These are phyloP conservation scores for Hybognathus amarus DNA, from an alignment of 2,797 vertebrate genomes.

Conservation along the genomic window DNA sequence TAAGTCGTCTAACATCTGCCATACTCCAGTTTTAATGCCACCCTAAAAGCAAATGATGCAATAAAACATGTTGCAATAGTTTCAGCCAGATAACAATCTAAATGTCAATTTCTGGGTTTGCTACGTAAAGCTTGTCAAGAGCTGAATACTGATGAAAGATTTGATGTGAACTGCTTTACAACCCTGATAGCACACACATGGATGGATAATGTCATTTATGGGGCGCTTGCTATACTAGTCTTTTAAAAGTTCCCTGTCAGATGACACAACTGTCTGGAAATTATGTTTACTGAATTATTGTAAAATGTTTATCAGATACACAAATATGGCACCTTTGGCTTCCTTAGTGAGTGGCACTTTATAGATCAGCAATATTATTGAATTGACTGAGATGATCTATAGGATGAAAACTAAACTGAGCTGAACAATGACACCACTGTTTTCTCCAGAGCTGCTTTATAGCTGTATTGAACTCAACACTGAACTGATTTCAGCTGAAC, in stretches of 20 bases:
- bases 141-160: background rate
- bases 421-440: background rate
- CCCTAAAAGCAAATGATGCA: conserved; percentile 3
- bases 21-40: background rate
- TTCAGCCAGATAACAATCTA: background rate
- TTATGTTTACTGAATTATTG: background rate
- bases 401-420: background rate
- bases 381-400: background rate
- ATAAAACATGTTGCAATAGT: background rate
- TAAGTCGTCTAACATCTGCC: background rate
- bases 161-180: background rate
- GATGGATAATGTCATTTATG: background rate
- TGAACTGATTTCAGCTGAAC: no score
- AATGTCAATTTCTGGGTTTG: background rate
- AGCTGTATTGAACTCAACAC: background rate
- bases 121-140: background rate
- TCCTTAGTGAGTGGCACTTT: background rate
- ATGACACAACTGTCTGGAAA: background rate
- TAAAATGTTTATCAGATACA: background rate
- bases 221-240: background rate
- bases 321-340: background rate
- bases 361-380: background rate
- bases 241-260: background rate
- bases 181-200: background rate
- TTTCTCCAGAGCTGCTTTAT: background rate